Percentiles rank a stretch among this genome's conserved stretches.
Evolutionary conservation across 2,113 vertebrate genomes (phyloP).

Genomic region (Peromyscus californicus): DNA sequence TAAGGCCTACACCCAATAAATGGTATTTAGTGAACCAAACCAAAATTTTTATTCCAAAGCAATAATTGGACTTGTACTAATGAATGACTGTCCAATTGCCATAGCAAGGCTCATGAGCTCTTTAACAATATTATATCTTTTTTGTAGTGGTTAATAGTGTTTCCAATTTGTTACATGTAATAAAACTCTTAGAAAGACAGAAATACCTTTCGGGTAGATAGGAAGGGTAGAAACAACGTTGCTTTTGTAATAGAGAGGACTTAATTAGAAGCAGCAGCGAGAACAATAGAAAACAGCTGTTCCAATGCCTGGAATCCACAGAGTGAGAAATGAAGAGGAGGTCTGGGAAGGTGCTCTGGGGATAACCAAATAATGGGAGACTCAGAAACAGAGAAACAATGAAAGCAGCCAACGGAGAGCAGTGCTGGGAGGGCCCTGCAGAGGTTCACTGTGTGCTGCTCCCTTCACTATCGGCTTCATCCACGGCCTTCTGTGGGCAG

Average conservation of each 20-base stretch:
- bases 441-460: background rate
- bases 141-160: background rate
- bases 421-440: background rate
- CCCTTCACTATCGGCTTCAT: background rate
- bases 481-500: background rate
- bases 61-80: background rate
- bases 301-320: background rate
- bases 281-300: conserved; percentile 29
- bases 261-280: conserved; percentile 55
- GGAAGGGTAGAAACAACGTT: background rate
- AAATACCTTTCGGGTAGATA: conserved; percentile 26
- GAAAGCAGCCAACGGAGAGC: background rate
- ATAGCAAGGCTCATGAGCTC: background rate
- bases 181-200: conserved; percentile 28
- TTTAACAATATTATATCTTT: background rate
- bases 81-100: background rate
- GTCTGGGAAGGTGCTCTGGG: background rate
- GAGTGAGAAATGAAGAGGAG: background rate
- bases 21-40: background rate
- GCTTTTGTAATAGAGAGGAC: conserved; percentile 49
- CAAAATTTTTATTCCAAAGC: background rate
- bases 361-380: background rate
- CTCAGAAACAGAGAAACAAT: conserved; percentile 15
- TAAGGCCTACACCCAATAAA: background rate
- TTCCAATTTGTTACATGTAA: conserved; percentile 16